Base-by-base conservation (phyloP, 2,113 vertebrate species). In the Proterorhinus semilunaris region DNA sequence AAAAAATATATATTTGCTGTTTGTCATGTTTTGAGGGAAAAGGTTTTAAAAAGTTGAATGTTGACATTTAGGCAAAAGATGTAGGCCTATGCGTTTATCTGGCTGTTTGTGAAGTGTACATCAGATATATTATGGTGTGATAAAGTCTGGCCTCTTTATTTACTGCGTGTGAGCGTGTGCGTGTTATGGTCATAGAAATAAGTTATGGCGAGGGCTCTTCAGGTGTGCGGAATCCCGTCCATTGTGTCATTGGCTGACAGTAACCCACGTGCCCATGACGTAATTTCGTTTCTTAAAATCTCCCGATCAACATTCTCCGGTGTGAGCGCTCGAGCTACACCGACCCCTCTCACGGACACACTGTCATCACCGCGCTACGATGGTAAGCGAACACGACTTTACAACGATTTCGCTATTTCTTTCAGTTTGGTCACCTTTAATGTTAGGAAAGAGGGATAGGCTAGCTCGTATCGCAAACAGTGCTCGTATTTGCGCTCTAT, bases 391-490 rank as follows among this genome's bases (percentile, higher is more conserved):
- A 36, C 8, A 2, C 4, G 0, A 4, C 6, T 2, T 21, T 10
- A 16, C 2, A 42, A 8, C 15, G 42, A 8, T 15, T 10, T 10
- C 4, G 10, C 11, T n/a, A 45, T 21, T 59, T 0, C 65, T 4
- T 36, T 15, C 45, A 36, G 2, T 36, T 36, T 36, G 3, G 4
- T 27, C 7, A n/a, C n/a, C 51, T 51, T 0, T 0, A 21, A 5
- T 48, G 0, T 13, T 10, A 27, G 50, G n/a, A 58, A 8, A 62
- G 8, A 45, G 2, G 62, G 36, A 61, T 52, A 57, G 10, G 72
- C 65, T 83, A 69, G 79, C 74, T 75, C 55, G 45, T 64, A 49
- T 55, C 55, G 15, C 64, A 64, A 44, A 65, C 45, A 13, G n/a
- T 10, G 10, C 13, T 1, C n/a, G 7, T 9, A 11, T 1, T 44